Conservation (phyloP, 64 coral and sea anemone species). For the Dendronephthya gigantea region DNA sequence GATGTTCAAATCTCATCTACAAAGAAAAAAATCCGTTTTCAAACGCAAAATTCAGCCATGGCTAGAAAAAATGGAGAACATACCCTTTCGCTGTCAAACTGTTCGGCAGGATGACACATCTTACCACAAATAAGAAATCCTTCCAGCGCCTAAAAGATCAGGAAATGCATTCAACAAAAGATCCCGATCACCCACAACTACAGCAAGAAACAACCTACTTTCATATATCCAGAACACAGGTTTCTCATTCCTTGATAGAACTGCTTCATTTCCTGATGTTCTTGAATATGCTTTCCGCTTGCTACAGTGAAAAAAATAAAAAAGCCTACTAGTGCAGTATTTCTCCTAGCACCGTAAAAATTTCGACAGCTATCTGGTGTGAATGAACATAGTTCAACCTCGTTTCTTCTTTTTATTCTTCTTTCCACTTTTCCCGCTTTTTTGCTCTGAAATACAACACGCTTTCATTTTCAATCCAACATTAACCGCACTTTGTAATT, state of each 20-base stretch:
- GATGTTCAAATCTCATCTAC: slow-evolving; percentile 82
- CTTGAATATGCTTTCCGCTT: slow-evolving; percentile 91
- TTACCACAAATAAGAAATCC: slow-evolving; percentile 83
- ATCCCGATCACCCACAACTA: too few species aligned
- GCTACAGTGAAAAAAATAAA: slow-evolving; percentile 47
- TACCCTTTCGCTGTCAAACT: slow-evolving; percentile 3
- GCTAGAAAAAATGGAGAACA: neutral
- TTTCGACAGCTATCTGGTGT: too few species aligned
- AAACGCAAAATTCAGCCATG: neutral
- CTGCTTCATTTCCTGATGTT: slow-evolving; percentile 87
- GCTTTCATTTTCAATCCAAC: neutral
- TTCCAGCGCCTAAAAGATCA: slow-evolving; percentile 55
- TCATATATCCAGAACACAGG: slow-evolving; percentile 82
- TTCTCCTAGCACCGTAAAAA: too few species aligned
- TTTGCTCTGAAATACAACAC: slow-evolving; percentile 48
- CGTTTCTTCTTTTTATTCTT: slow-evolving; percentile 98
- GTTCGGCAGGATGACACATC: slow-evolving; percentile 46
- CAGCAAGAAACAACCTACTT: slow-evolving; percentile 31
- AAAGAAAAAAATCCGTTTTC: neutral
- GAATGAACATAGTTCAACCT: neutral
- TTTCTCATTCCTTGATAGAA: slow-evolving; percentile 91
- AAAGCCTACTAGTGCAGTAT: too few species aligned
- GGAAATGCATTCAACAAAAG: neutral
- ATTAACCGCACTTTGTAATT: neutral
- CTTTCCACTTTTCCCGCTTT: slow-evolving; percentile 88